Evolutionary conservation across 2,113 vertebrate genomes (phyloP).

Genomic region (Montifringilla adamsi): DNA sequence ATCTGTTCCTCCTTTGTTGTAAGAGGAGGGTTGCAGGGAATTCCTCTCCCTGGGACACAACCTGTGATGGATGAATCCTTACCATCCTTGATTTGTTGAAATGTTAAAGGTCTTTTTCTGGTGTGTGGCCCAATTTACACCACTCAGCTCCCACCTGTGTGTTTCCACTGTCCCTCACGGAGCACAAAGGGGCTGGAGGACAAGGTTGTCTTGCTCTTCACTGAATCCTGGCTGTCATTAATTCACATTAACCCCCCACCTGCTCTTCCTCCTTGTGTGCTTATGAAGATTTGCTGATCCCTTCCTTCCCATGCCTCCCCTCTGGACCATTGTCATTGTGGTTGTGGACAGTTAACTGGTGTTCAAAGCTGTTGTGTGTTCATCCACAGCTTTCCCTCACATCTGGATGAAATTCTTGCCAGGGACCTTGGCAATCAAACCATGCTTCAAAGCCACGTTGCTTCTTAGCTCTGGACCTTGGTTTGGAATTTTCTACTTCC

Average conservation of each 20-base stretch:
- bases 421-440: not conserved
- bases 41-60: not conserved
- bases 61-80: not conserved
- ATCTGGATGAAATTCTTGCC: not conserved
- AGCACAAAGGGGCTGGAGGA: not conserved
- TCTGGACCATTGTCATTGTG: not conserved
- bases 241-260: not conserved
- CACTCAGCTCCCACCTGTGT: accelerated
- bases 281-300: not conserved
- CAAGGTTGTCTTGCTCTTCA: not conserved
- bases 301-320: not conserved
- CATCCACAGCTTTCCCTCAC: not conserved
- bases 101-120: not conserved
- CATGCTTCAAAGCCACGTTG: not conserved
- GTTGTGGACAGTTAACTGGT: not conserved
- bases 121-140: not conserved
- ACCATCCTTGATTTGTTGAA: not conserved
- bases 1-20: not conserved
- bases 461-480: not conserved
- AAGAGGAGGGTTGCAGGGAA: not conserved
- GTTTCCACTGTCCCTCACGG: not conserved
- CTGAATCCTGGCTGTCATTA: not conserved
- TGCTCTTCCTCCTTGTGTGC: not conserved
- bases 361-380: accelerated
- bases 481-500: not conserved